phyloP scores from a whole-genome alignment of 2,888 invertebrate genomes.

The Phyllotreta striolata region DNA sequence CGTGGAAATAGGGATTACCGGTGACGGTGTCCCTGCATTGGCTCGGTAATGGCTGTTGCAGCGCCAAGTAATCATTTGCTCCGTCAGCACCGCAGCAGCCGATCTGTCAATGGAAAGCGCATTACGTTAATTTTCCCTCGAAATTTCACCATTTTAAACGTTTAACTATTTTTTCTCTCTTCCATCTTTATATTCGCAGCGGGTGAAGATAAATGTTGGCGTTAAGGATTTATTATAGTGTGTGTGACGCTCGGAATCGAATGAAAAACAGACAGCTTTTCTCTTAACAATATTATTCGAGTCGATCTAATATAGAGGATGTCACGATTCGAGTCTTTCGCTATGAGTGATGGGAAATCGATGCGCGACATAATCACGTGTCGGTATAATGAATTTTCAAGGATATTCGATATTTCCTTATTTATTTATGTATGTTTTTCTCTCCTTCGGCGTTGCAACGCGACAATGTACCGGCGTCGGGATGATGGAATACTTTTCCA shows the following conservation, averaged over 20 bases:
- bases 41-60: conserved; percentile 81
- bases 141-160: no score
- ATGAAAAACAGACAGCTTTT: no score
- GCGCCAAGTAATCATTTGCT: conserved; percentile 79
- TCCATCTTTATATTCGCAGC: no score
- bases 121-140: conserved; percentile 34
- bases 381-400: conserved; percentile 12
- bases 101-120: conserved; percentile 63
- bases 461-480: background rate
- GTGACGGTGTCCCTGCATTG: conserved; percentile 88
- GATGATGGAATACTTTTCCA: conserved; percentile 11
- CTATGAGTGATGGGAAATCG: background rate
- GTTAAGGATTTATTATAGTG: no score
- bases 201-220: no score
- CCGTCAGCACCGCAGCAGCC: conserved; percentile 92
- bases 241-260: no score
- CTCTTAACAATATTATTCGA: no score
- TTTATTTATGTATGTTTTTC: conserved; percentile 9
- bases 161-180: no score
- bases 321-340: no score
- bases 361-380: background rate
- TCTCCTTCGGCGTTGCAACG: background rate
- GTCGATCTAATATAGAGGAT: no score
- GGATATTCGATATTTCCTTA: conserved; percentile 18
- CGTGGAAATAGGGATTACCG: conserved; percentile 87